phyloP scores from a whole-genome alignment of 1,140 invertebrate species.

The Ips typographus region DNA sequence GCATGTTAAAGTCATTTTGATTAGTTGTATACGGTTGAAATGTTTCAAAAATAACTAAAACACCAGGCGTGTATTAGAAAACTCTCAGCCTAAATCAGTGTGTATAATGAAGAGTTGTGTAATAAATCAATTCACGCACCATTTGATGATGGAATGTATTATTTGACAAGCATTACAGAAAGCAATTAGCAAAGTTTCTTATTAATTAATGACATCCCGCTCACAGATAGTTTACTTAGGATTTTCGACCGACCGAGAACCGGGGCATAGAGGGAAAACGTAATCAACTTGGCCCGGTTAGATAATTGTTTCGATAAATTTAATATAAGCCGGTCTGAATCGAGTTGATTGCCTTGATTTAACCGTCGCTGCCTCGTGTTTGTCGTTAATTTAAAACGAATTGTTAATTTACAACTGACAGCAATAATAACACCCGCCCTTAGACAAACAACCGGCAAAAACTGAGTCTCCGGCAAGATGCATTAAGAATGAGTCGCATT shows the following conservation, averaged over 20 bases:
- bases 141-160: slow-evolving; percentile 7
- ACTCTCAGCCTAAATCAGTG: background rate
- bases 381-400: background rate
- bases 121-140: slow-evolving; percentile 9
- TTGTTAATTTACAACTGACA: slow-evolving; percentile 9
- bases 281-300: slow-evolving; percentile 23
- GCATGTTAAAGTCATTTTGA: background rate
- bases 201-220: slow-evolving; percentile 26
- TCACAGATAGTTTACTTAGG: slow-evolving; percentile 27
- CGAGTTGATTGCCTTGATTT: slow-evolving; percentile 15
- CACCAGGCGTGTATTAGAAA: background rate
- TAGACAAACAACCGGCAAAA: slow-evolving; percentile 2
- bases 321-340: slow-evolving; percentile 22
- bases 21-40: too few species aligned
- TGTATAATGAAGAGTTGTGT: background rate
- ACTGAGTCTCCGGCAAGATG: slow-evolving; percentile 16
- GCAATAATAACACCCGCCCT: background rate
- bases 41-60: too few species aligned
- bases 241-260: slow-evolving; percentile 13
- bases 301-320: slow-evolving; percentile 30
- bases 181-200: slow-evolving; percentile 29
- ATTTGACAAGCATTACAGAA: slow-evolving; percentile 22
- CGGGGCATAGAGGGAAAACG: slow-evolving; percentile 25
- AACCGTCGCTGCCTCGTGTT: too few species aligned
- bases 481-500: slow-evolving; percentile 21